These are phyloP conservation scores for Epizoanthus stellaris DNA, from an alignment of 92 coral and sea anemone species.

Conservation along the genomic window DNA sequence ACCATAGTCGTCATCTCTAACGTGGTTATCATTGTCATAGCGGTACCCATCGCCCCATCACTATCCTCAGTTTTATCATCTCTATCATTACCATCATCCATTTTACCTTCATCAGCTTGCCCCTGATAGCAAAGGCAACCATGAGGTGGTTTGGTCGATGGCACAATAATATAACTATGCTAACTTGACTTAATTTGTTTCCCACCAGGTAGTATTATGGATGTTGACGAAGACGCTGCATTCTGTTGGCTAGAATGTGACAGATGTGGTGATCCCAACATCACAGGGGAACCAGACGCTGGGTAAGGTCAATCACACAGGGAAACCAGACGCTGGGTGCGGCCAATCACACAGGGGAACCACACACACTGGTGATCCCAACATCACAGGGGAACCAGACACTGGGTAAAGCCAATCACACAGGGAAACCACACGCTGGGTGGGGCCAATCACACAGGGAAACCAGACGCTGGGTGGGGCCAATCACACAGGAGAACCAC, in stretches of 20 bases:
- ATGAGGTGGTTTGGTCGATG: too few relatives aligned
- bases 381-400: conserved; percentile 50
- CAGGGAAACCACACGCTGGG: conserved; percentile 27
- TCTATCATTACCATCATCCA: not conserved
- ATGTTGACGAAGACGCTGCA: conserved; percentile 84
- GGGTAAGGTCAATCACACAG: conserved; percentile 20
- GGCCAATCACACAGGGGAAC: not conserved
- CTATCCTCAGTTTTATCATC: not conserved
- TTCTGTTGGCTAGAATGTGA: conserved; percentile 89
- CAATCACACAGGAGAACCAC: not conserved
- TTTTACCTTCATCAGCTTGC: too few relatives aligned
- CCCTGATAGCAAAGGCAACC: too few relatives aligned
- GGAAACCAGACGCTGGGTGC: conserved; percentile 24
- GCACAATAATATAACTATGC: too few relatives aligned
- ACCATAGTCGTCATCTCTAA: too few relatives aligned
- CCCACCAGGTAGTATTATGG: conserved; percentile 64
- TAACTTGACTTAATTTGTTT: too few relatives aligned
- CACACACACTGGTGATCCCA: conserved; percentile 45
- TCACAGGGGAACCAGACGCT: conserved; percentile 39
- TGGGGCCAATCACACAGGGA: not conserved
- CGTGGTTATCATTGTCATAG: too few relatives aligned
- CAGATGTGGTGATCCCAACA: conserved; percentile 68
- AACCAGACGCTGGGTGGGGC: conserved; percentile 18
- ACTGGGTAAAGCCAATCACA: conserved; percentile 9
- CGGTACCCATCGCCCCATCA: not conserved